phyloP scores from a whole-genome alignment of 2,888 invertebrate genomes.

The Chelonus formosanus region DNA sequence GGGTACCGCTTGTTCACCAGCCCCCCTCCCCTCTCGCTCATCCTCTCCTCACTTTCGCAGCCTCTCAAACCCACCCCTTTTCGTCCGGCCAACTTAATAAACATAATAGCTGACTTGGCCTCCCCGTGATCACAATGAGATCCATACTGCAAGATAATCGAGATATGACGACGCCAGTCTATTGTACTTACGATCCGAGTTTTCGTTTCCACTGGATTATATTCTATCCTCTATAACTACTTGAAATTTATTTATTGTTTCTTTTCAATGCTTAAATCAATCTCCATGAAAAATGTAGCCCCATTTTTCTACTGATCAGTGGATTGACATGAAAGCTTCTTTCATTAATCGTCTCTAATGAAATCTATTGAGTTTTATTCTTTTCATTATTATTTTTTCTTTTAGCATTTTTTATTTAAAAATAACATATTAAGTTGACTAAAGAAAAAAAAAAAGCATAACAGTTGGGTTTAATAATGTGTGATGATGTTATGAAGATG shows the following conservation, averaged over 20 bases:
- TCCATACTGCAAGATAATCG: conserved; percentile 56
- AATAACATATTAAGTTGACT: too few species aligned
- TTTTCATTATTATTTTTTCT: too few species aligned
- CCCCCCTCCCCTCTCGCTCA: conserved; percentile 33
- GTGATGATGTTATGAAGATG: too few species aligned
- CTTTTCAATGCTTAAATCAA: too few species aligned
- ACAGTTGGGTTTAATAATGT: too few species aligned
- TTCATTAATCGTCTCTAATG: too few species aligned
- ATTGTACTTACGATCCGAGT: conserved; percentile 50
- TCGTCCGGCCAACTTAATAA: conserved; percentile 61
- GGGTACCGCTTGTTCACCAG: conserved; percentile 26
- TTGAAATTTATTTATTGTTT: neutral
- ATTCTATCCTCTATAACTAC: conserved; percentile 32
- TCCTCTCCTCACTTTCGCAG: conserved; percentile 40
- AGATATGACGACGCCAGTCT: conserved; percentile 55
- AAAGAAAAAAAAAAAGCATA: too few species aligned
- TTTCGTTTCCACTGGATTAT: conserved; percentile 51
- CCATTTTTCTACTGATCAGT: neutral
- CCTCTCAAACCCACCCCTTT: conserved; percentile 35
- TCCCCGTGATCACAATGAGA: conserved; percentile 60
- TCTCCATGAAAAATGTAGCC: too few species aligned
- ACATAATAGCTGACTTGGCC: conserved; percentile 64
- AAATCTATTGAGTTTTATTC: too few species aligned
- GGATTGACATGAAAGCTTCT: too few species aligned
- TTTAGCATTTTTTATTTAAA: too few species aligned